Percentiles rank a stretch among this genome's conserved stretches.
Conservation (phyloP, 1,140 invertebrate genomes). For the Drosophila repletoides region DNA sequence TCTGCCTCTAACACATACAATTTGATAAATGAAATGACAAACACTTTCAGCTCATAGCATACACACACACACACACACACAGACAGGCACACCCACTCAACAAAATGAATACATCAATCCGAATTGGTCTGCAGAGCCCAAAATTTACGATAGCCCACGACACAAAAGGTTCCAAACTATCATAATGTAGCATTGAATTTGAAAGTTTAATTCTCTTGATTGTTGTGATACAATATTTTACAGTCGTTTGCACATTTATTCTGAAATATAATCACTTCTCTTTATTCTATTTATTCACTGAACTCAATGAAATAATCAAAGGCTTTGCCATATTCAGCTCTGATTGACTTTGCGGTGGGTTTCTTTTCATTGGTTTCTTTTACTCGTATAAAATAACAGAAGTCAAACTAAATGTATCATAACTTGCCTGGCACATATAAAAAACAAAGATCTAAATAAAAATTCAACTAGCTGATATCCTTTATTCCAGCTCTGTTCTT, state of each 20-base stretch:
- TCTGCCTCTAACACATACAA: conserved; percentile 25
- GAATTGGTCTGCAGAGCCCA: background rate
- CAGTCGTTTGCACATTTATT: too few relatives aligned
- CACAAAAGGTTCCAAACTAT: conserved; percentile 3
- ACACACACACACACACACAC: conserved; percentile 12
- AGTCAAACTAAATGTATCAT: too few relatives aligned
- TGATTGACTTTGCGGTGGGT: too few relatives aligned
- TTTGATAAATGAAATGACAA: conserved; percentile 72
- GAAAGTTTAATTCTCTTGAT: background rate
- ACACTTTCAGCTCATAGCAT: conserved; percentile 45
- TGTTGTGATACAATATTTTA: conserved; percentile 6
- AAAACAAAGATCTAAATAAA: too few relatives aligned
- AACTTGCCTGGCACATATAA: too few relatives aligned
- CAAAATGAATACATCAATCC: conserved; percentile 38
- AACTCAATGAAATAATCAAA: too few relatives aligned
- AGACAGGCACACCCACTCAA: background rate
- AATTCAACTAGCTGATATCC: too few relatives aligned
- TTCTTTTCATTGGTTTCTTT: too few relatives aligned
- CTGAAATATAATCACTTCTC: background rate
- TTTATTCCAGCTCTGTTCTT: too few relatives aligned
- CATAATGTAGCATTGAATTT: background rate
- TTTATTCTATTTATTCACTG: too few relatives aligned
- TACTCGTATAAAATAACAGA: too few relatives aligned
- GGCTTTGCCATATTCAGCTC: too few relatives aligned
- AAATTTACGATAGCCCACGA: conserved; percentile 5